phyloP scores from a whole-genome alignment of 1,140 invertebrate species.

The Dreissena polymorpha region DNA sequence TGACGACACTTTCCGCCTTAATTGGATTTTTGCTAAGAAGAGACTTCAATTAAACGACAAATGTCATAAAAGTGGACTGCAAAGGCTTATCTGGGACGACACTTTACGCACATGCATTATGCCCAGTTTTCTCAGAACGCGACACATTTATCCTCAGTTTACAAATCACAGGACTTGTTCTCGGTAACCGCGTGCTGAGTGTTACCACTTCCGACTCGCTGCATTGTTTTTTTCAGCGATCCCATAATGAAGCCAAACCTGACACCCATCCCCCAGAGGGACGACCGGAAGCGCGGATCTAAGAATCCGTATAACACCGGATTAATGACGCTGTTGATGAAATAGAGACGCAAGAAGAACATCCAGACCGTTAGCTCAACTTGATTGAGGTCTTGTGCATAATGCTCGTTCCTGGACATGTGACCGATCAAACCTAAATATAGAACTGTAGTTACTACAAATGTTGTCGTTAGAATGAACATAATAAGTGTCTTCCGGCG shows the following conservation, averaged over 20 bases:
- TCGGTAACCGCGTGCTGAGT: too few relatives aligned
- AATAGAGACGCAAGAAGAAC: constrained; percentile 51
- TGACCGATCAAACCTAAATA: constrained; percentile 32
- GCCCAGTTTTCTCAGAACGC: too few relatives aligned
- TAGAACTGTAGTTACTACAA: constrained; percentile 32
- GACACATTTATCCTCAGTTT: too few relatives aligned
- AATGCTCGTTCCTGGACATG: constrained; percentile 14
- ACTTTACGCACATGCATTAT: too few relatives aligned
- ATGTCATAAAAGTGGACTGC: too few relatives aligned
- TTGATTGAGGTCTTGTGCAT: neutral
- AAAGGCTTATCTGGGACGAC: too few relatives aligned
- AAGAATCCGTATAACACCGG: constrained; percentile 45
- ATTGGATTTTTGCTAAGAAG: too few relatives aligned
- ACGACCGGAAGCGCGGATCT: constrained; percentile 42
- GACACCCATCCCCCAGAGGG: constrained; percentile 41
- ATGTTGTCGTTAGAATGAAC: constrained; percentile 49
- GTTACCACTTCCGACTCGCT: too few relatives aligned
- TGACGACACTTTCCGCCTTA: too few relatives aligned
- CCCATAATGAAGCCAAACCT: constrained; percentile 14
- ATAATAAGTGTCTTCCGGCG: constrained; percentile 47
- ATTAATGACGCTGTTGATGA: constrained; percentile 51
- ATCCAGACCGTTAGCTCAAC: constrained; percentile 15
- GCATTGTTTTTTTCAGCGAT: constrained; percentile 33
- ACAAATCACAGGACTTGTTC: too few relatives aligned
- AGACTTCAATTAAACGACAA: too few relatives aligned